Evolutionary conservation across 2,113 vertebrate genomes (phyloP), one percentile per base, ranked within the genome.

Genomic region (Coptodon bakossiorum): DNA sequence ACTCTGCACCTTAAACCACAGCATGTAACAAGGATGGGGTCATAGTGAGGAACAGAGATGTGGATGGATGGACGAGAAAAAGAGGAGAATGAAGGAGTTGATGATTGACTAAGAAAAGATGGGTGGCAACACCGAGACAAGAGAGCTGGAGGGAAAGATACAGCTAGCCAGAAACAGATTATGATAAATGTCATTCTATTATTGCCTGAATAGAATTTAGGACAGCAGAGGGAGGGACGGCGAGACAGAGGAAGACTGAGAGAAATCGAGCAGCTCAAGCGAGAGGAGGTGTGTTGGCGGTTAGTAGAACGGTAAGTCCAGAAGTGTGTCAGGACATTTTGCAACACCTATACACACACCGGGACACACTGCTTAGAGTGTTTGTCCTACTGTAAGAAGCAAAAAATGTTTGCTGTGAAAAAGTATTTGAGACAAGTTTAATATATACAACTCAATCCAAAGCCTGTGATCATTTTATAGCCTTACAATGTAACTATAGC

Each of bases 141-240:
- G 78, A 57, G 71, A 85, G 78, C 38, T 27, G 43, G 59, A 68
- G 68, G 34, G 22, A 79, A 80, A 4, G 8, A 68, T 10, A 43
- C 57, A 86, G 82, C 1, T 17, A 84, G 57, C 14, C n/a, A 63
- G 59, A 85, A 78, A 86, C 81, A 86, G 90, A 95, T 96, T 86
- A 94, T 92, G 94, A 94, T 91, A 88, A 95, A 95, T 94, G 90
- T 90, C 88, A 84, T 90, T 93, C 91, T 93, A 88, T 93, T 94
- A 91, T 89, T 90, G 91, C 88, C 90, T 73, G 88, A 91, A 89
- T 24, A 85, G 91, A 93, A 93, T 92, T 89, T 85, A 90, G 93
- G 94, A 54, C 94, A 93, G 82, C 24, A 4, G 82, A 17, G 68
- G 80, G 54, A 31, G 71, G 48, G 24, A 48, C 24, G 11, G 81